Evolutionary conservation across 1,140 invertebrate genomes (phyloP), one percentile per base, ranked within the genome.

Genomic region (Hycleus cichorii): DNA sequence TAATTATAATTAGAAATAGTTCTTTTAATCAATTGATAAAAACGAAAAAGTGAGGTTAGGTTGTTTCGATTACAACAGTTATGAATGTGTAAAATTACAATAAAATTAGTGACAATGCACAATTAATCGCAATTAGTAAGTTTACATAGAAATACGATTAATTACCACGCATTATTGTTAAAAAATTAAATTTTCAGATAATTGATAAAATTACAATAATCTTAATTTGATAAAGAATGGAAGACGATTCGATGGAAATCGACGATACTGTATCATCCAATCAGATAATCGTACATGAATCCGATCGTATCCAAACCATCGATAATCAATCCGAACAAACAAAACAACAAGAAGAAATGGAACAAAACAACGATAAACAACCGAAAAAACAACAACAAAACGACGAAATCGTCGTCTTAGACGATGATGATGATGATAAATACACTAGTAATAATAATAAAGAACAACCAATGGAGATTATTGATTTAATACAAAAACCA

Each of bases 171-270:
- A 18, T 18, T 18, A 18, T 18, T 18, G 18, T 18, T n/a, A 18
- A 18, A 18, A 18, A 18, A 18, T 18, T 18, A 18, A 18, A 18
- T 18, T 18, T 18, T 2, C 2, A 18, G 18, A 18, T 18, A 18
- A 18, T 18, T 18, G 1, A 18, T 18, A 18, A 7, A 32, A 5
- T 32, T 32, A 32, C 32, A 32, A 32, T 32, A 32, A 18, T 18
- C 18, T 18, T 18, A 1, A 18, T 32, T 32, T 42, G 40, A 5
- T 11, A 18, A 10, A 47, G 47, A 55, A 55, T 55, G 44, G 58
- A 64, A 9, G 68, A 69, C 47, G 69, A 70, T 58, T 24, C 64
- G 26, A 70, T 70, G 69, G 69, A 70, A 55, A 70, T 70, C 27
- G 69, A 70, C 45, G 69, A 69, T 10, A 64, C 64, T 9, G 50